These are phyloP conservation scores for Echiichthys vipera DNA, from an alignment of 2,797 vertebrate species.

Conservation along the genomic window DNA sequence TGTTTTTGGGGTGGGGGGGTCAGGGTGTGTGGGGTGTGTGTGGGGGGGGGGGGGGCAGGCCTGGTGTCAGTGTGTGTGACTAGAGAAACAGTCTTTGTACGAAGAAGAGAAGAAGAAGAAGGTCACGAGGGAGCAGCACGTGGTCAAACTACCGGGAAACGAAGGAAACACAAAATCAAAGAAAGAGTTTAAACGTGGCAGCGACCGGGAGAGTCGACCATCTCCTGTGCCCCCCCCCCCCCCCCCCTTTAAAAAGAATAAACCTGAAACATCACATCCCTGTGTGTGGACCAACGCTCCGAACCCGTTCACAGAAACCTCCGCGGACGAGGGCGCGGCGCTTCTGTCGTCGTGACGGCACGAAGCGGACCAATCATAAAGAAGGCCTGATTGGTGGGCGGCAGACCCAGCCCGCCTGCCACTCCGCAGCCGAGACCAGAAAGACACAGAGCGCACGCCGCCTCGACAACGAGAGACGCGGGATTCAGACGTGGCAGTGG, in stretches of 20 bases:
- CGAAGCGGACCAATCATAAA: conserved; percentile 53
- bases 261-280: conserved; percentile 69
- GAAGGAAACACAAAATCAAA: conserved; percentile 11
- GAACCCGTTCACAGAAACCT: conserved; percentile 64
- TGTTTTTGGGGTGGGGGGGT: conserved; percentile 74
- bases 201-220: conserved; percentile 36
- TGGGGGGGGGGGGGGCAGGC: too few relatives aligned
- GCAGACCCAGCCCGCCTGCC: conserved; percentile 65
- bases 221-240: conserved; percentile 53
- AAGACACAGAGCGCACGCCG: too few relatives aligned
- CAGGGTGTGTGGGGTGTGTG: conserved; percentile 85
- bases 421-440: conserved; percentile 27
- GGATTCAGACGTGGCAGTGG: conserved; percentile 65
- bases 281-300: conserved; percentile 44
- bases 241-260: conserved; percentile 52
- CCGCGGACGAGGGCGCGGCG: too few relatives aligned
- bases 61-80: conserved; percentile 83
- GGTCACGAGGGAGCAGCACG: conserved; percentile 75
- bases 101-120: too few relatives aligned
- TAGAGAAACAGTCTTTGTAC: conserved; percentile 82
- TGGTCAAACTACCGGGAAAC: conserved; percentile 67
- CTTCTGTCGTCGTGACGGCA: too few relatives aligned
- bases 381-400: conserved; percentile 31
- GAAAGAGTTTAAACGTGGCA: conserved; percentile 35
- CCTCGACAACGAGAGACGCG: conserved; percentile 20